Evolutionary conservation across 2,797 vertebrate genomes (phyloP).

Genomic region (Tenualosa ilisha): DNA sequence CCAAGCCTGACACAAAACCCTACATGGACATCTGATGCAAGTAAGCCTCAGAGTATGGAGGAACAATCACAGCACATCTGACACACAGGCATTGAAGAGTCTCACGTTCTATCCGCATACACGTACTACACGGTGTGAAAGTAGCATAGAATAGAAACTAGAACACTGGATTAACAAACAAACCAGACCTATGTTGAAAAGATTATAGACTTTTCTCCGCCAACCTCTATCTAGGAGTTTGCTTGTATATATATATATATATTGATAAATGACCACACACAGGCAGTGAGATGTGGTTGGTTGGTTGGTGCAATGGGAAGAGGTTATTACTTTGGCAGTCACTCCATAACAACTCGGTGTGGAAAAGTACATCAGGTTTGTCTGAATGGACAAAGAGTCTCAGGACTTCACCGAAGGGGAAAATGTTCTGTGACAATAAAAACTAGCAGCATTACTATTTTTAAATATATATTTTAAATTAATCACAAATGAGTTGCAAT

Average conservation of each 20-base stretch:
- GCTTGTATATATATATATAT: no score
- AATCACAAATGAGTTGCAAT: neutral
- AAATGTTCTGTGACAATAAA: neutral
- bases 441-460: neutral
- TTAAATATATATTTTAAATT: no score
- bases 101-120: neutral
- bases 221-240: neutral
- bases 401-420: neutral
- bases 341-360: neutral
- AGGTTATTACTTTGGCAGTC: neutral
- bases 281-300: neutral
- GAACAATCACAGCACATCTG: conserved; percentile 7
- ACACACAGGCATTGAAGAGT: neutral
- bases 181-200: neutral
- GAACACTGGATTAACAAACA: neutral
- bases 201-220: neutral
- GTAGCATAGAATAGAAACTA: no score
- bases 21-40: neutral
- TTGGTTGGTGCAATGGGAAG: neutral
- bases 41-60: neutral
- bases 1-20: neutral
- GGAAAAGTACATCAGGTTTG: neutral
- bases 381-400: neutral
- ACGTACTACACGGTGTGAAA: neutral
- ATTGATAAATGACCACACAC: neutral